Evolutionary conservation across 2,113 vertebrate species (phyloP).

Genomic region (Plestiodon gilberti): DNA sequence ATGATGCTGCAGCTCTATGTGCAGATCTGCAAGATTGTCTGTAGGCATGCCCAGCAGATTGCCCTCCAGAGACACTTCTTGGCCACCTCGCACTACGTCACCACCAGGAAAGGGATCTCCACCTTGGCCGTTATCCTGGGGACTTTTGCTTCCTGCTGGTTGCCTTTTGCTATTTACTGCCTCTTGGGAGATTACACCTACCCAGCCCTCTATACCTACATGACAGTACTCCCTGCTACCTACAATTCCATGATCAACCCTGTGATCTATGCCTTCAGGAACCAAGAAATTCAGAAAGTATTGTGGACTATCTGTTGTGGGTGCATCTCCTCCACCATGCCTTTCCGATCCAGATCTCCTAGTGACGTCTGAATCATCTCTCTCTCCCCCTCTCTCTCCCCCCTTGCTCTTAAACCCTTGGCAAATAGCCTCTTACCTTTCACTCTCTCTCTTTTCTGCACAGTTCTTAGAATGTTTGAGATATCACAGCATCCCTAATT

Average conservation of each 20-base stretch:
- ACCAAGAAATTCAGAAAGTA: constrained; percentile 92
- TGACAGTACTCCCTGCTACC: constrained; percentile 89
- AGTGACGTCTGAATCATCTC: constrained; percentile 85
- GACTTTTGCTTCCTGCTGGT: constrained; percentile 92
- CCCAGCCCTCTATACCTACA: constrained; percentile 86
- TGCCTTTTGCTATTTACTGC: constrained; percentile 91
- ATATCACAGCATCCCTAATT: not conserved
- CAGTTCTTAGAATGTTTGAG: not conserved
- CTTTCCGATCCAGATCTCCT: constrained; percentile 83
- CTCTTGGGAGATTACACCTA: constrained; percentile 85
- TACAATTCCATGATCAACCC: constrained; percentile 94
- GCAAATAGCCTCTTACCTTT: rapidly evolving
- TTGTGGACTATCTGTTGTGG: constrained; percentile 88
- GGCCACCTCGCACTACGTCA: constrained; percentile 79
- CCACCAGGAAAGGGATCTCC: constrained; percentile 82
- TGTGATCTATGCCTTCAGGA: constrained; percentile 92
- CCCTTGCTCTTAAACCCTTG: not conserved
- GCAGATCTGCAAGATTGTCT: constrained; percentile 89
- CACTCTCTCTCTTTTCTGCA: not conserved
- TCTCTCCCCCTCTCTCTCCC: not conserved
- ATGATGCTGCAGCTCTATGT: constrained; percentile 89
- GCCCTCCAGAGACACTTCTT: constrained; percentile 92
- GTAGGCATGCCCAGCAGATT: constrained; percentile 92
- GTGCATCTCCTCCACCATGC: constrained; percentile 72
- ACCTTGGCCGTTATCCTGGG: constrained; percentile 87